Base-by-base conservation (phyloP, 35 echinoderm and acorn worm species). In the Hemicentrotus pulcherrimus region DNA sequence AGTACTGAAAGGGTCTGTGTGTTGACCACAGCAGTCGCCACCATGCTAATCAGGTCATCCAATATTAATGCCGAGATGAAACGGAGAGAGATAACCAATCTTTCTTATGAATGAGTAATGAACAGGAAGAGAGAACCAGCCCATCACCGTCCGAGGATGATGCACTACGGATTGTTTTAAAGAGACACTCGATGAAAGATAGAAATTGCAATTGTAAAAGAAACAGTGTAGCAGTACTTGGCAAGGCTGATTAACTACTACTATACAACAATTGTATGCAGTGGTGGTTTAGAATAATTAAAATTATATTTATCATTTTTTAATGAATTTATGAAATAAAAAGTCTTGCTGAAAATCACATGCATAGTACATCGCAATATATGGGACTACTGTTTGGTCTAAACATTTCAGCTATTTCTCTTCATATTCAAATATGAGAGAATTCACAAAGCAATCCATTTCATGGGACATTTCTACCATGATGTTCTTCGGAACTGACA, bases 81-180 rank as follows among this genome's bases (percentile, higher is more conserved):
- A 28, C n/a, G 65, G 65, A 78, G 65, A 78, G 65, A 28, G 65
- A 78, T 28, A 78, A n/a, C 65, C 65, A 78, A 78, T 78, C 65
- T 78, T 78, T n/a, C 65, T 78, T 78, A 78, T 78, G 65, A 78
- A 78, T 78, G 65, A 78, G 19, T 78, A 78, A 78, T 78, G 65
- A 78, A 22, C 18, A 28, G 65, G 19, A 78, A 78, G 65, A n/a
- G 65, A 78, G 19, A 78, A 78, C 28, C 19, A 28, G 65, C 65
- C 65, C 65, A 78, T 78, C 65, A n/a, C 18, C 61, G 22, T 24
- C 35, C 24, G 16, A 2, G 28, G 65, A 22, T 78, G 65, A 28
- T 78, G 65, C 65, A 5, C 65, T 28, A 78, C 7, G 65, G 65
- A 15, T 15, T 55, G 15, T 15, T 55, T 55, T 13, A 10, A 55